Evolutionary conservation across 2,797 vertebrate species (phyloP).

Genomic region (Chelidonichthys spinosus): DNA sequence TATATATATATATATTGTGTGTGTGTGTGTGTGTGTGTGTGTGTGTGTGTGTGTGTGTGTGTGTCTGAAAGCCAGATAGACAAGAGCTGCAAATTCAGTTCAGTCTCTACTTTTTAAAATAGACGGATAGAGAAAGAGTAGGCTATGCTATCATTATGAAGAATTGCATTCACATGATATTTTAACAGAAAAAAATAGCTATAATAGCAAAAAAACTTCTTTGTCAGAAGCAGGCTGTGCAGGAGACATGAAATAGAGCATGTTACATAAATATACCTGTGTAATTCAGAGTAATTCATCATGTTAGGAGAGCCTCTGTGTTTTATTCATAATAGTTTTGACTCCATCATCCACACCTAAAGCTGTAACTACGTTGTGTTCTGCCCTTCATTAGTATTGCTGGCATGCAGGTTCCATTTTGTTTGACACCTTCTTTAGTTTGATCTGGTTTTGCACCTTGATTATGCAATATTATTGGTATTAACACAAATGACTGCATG

Average conservation of each 20-base stretch:
- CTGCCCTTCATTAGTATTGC: background rate
- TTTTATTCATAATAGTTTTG: conserved; percentile 30
- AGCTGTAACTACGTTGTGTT: conserved; percentile 1
- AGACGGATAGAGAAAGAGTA: background rate
- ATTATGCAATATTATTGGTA: background rate
- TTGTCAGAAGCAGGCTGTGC: conserved; percentile 21
- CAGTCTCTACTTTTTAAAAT: background rate
- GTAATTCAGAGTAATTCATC: conserved; percentile 47
- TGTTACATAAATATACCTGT: conserved; percentile 38
- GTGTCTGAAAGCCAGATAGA: background rate
- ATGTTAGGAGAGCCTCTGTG: conserved; percentile 42
- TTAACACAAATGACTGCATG: background rate
- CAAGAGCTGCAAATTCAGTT: background rate
- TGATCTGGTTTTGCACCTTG: conserved; percentile 13
- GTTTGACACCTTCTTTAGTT: conserved; percentile 16
- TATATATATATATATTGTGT: too few relatives aligned
- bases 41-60: too few relatives aligned
- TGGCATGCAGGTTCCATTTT: background rate
- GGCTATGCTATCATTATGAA: background rate
- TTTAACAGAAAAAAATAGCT: background rate
- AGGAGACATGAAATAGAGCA: conserved; percentile 38
- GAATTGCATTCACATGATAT: background rate
- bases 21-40: too few relatives aligned
- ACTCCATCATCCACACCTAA: conserved; percentile 35
- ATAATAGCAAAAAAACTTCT: conserved; percentile 26